These are phyloP conservation scores for Corythaixoides concolor DNA, from an alignment of 2,113 vertebrate species.

Conservation along the genomic window DNA sequence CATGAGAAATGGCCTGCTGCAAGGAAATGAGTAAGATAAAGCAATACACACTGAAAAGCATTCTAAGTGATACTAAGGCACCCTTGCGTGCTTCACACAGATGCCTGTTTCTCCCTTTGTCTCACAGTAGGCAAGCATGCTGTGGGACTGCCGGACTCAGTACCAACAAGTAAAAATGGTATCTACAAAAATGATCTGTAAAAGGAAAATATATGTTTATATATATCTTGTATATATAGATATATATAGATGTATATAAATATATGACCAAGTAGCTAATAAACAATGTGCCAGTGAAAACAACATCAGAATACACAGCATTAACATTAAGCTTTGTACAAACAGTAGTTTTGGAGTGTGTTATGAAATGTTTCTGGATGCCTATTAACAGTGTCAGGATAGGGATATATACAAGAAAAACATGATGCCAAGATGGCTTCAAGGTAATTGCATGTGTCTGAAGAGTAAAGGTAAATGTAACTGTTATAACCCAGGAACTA, in stretches of 20 bases:
- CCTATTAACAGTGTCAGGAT: not conserved
- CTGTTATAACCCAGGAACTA: not conserved
- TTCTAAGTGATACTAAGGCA: not conserved
- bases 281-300: not conserved
- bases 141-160: not conserved
- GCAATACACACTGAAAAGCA: not conserved
- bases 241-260: not conserved
- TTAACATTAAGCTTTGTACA: not conserved
- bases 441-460: not conserved
- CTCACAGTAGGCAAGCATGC: not conserved
- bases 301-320: not conserved
- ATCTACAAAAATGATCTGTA: not conserved
- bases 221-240: no score
- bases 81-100: not conserved
- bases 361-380: not conserved
- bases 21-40: not conserved
- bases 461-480: not conserved
- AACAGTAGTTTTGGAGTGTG: not conserved
- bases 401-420: not conserved
- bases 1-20: not conserved
- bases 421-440: accelerated
- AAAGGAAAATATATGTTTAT: not conserved
- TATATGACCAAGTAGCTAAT: not conserved
- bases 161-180: not conserved
- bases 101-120: not conserved